Base-by-base conservation (phyloP, 2,113 vertebrate genomes). In the Gulo gulo region DNA sequence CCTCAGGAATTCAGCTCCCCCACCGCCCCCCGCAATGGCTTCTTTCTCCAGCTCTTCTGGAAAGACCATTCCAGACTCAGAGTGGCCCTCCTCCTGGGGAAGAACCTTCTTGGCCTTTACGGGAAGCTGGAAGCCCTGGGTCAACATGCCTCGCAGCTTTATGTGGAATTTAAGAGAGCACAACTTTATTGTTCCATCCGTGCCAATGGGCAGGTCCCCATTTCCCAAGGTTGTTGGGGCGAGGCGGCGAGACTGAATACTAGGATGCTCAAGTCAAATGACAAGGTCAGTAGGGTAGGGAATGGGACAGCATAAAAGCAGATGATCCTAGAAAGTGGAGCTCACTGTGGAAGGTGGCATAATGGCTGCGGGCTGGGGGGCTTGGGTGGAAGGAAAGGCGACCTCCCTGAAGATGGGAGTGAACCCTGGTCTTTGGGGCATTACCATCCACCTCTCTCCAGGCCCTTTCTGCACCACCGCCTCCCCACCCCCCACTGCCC, bases 31-130 rank as follows among this genome's bases (percentile, higher is more conserved):
- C 42, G 6, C 39, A 82, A 12, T 7, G 85, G 4, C 15, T 21
- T 47, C 85, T 29, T 31, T 39, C 34, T 36, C 34, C 36, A 88
- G 71, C 52, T 78, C 4, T 76, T 76, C 67, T 10, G 6, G 50
- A 94, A 92, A 95, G 92, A 81, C 20, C 42, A 15, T 71, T 78
- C 83, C 61, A 83, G 80, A 69, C 31, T 74, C 92, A 96, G 61
- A 95, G 69, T 15, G 12, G 21, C 39, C 36, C 23, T 6, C 52
- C 24, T 24, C 5, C 36, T 4, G 3, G 21, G 36, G 61, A 76
- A 87, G 23, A 50, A 63, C 1, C 76, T 59, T 47, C 16, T 47
- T 2, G 2, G 23, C 31, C 34, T 15, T 20, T 34, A 6, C 23
- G 45, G 15, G 18, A 81, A 86, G 36, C 50, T 3, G 7, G 74